A percentile compares a stretch with the other conserved stretches of the same genome.
phyloP scores from a whole-genome alignment of 30 jellyfish, hydroid and myxozoan species.

The Pelagia noctiluca region DNA sequence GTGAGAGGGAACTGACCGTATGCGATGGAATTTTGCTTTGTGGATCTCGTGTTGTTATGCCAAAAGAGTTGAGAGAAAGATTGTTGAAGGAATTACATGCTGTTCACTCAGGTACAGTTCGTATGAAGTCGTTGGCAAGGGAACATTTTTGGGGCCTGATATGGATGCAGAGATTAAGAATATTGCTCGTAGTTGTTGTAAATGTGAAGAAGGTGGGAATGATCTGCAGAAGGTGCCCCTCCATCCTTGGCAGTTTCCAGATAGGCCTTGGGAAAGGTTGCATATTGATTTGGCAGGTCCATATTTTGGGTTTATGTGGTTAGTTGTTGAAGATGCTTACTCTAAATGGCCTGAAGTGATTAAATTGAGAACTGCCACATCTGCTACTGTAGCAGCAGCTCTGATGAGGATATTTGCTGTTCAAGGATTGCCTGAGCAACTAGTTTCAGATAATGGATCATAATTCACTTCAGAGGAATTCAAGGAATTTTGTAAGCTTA shows the following conservation, averaged over 20 bases:
- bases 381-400: slow-evolving; percentile 54
- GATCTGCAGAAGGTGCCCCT: slow-evolving; percentile 41
- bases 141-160: slow-evolving; percentile 76
- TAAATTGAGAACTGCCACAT: slow-evolving; percentile 31
- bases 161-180: slow-evolving; percentile 69
- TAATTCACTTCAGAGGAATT: slow-evolving; percentile 73
- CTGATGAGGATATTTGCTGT: slow-evolving; percentile 65
- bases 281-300: slow-evolving; percentile 74
- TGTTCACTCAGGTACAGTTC: slow-evolving; percentile 73
- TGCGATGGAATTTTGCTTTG: slow-evolving; percentile 70
- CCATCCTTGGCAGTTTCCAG: slow-evolving; percentile 54
- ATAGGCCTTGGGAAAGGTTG: slow-evolving; percentile 67
- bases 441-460: slow-evolving; percentile 70
- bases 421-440: slow-evolving; percentile 71
- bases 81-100: slow-evolving; percentile 74
- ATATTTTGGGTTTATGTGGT: slow-evolving; percentile 66
- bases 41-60: slow-evolving; percentile 75
- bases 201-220: slow-evolving; percentile 73
- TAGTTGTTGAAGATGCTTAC: slow-evolving; percentile 70
- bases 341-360: slow-evolving; percentile 49
- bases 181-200: slow-evolving; percentile 67
- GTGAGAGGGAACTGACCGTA: slow-evolving; percentile 70
- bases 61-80: slow-evolving; percentile 58
- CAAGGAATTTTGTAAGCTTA: slow-evolving; percentile 54
- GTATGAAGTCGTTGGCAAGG: slow-evolving; percentile 73